Evolutionary conservation across 1,140 invertebrate species (phyloP), one percentile per base, ranked within the genome.

Genomic region (Galleria mellonella): DNA sequence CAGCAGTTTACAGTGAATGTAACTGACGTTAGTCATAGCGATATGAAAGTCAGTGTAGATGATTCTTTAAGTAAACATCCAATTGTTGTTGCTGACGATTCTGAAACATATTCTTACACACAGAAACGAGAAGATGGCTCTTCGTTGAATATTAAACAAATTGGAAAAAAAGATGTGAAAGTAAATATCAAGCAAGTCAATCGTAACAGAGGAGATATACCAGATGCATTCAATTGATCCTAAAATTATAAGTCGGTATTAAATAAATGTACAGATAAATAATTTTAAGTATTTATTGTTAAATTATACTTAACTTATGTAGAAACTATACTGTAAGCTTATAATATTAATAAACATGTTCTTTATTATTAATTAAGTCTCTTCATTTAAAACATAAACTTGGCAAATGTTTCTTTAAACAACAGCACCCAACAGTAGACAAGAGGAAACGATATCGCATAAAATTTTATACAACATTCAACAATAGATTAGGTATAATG

Each of bases 241-340:
- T 23, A 3, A 23, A 3, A 23, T 23, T 23, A 23, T 23, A 23
- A 3, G 17, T 23, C 6, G 17, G 17, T 23, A 23, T 23, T 23
- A 23, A 23, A 23, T 23, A 23, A 36, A 15, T 36, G 13, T 36
- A 36, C 9, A 15, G 6, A 15, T 17, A 28, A 27, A 15, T 32
- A 9, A 9, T 7, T 27, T 33, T 43, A 43, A 33, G 14, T 39
- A 45, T 47, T 47, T 47, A 47, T 47, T 47, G 44, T 47, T 47
- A 47, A 37, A 37, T 15, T 15, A 14, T 43, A 17, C 3, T 15
- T 43, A 32, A 43, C 10, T 43, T 33, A 32, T 31, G 31, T 30
- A 31, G 15, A 33, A 15, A 33, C 12, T 43, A 43, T 33, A 43
- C 29, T 11, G 32, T 41, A 12, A 40, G 11, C 29, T 32, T 42